phyloP scores from a whole-genome alignment of 2,113 vertebrate genomes.

The Garra rufa region DNA sequence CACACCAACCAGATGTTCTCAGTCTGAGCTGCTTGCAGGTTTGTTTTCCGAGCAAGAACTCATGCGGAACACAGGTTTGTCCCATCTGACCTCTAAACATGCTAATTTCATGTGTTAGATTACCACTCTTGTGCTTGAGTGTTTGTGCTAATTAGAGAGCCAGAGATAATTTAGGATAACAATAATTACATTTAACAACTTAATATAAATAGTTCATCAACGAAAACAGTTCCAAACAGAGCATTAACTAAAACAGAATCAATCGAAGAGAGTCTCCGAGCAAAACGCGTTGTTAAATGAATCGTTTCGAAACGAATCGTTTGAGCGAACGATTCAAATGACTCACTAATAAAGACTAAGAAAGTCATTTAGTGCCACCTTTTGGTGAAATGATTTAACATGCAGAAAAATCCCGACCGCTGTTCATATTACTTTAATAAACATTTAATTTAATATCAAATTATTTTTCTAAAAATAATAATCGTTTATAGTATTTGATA shows the following conservation, averaged over 20 bases:
- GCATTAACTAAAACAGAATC: background rate
- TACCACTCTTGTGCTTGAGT: background rate
- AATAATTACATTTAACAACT: background rate
- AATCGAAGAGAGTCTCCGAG: background rate
- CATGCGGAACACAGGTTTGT: background rate
- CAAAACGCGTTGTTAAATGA: background rate
- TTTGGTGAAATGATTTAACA: background rate
- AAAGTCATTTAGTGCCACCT: background rate
- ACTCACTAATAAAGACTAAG: background rate
- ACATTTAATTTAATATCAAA: no score
- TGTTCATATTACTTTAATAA: no score
- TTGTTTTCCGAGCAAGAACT: background rate
- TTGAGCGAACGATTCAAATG: background rate
- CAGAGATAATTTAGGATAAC: background rate
- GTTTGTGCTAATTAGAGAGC: background rate
- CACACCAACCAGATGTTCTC: conserved; percentile 6
- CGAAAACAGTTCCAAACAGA: background rate
- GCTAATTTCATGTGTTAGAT: background rate
- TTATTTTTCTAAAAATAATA: no score
- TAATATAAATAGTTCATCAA: background rate
- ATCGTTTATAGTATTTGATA: no score
- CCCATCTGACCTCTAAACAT: background rate
- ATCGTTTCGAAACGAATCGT: background rate
- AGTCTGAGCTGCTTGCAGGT: background rate
- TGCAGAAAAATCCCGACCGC: background rate